Percentiles rank a stretch among this genome's conserved stretches.
Conservation (phyloP, 92 coral and sea anemone genomes). For the Palythoa grandis region DNA sequence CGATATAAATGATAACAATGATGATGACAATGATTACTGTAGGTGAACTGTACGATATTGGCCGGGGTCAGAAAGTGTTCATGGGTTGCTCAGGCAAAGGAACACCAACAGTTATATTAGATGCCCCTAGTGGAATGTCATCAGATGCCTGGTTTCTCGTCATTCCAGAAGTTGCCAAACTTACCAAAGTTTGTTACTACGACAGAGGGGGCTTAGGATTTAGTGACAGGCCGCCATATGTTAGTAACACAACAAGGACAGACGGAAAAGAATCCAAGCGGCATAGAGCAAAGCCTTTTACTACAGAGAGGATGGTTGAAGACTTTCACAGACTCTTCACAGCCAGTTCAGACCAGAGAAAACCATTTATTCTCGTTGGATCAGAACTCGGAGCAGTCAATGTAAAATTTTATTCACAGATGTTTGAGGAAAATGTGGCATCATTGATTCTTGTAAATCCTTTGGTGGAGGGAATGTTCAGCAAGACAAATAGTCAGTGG, state of each 20-base stretch:
- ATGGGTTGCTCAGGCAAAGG: constrained; percentile 92
- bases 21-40: neutral
- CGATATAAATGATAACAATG: neutral
- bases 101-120: constrained; percentile 81
- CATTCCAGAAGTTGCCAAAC: constrained; percentile 72
- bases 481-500: constrained; percentile 57
- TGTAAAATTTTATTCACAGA: constrained; percentile 81
- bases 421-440: constrained; percentile 75
- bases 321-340: constrained; percentile 83
- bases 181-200: constrained; percentile 81
- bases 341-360: constrained; percentile 67
- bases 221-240: constrained; percentile 74
- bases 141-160: constrained; percentile 87
- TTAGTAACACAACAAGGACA: constrained; percentile 49
- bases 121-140: constrained; percentile 88
- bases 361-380: constrained; percentile 87
- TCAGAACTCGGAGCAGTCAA: constrained; percentile 92
- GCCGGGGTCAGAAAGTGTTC: constrained; percentile 84
- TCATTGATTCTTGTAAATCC: constrained; percentile 84
- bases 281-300: constrained; percentile 71
- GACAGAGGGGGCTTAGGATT: constrained; percentile 96
- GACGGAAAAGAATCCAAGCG: constrained; percentile 44
- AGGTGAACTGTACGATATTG: constrained; percentile 84
- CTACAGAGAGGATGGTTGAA: constrained; percentile 92
- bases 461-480: constrained; percentile 82